Base-by-base conservation (phyloP, 1,140 invertebrate species). In the Calosoma granatense region DNA sequence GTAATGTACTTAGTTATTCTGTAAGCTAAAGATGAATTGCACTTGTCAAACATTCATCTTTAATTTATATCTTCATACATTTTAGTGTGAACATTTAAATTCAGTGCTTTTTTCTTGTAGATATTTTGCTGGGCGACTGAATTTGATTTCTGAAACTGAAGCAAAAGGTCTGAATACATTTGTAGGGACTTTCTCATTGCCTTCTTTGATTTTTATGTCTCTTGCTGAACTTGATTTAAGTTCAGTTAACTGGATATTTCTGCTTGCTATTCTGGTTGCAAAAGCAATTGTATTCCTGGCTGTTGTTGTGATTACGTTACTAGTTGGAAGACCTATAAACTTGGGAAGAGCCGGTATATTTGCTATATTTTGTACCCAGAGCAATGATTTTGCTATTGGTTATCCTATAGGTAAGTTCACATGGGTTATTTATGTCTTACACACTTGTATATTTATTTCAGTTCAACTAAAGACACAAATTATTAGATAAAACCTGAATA, bases 361-460 rank as follows among this genome's bases (percentile, higher is more conserved):
- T 79, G 90, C 90, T 20, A 97, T 98, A 64, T 97, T 97, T 72
- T 90, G 88, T 51, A 97, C 94, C 0, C 94, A 97, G 69, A 95
- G 92, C 69, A 98, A 98, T 81, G 95, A 98, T 74, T 97, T 98
- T 80, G 95, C 95, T 51, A 83, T 98, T 63, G 94, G 94, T 58
- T 96, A 90, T 76, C 94, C 95, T 2, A 95, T 97, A 66, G 83
- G 92, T 94, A 80, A 85, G 83, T 78, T 59, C 26, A 53, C 55
- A 15, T 54, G 21, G n/a, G n/a, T n/a, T n/a, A n/a, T n/a, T n/a
- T n/a, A n/a, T n/a, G n/a, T n/a, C 56, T 58, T 51, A 26, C 12
- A 51, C 20, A 12, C 19, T 21, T 22, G n/a, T 9, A 54, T 1
- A 1, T 30, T 22, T 17, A 26, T 56, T 21, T 11, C n/a, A 47